Evolutionary conservation across 2,113 vertebrate genomes (phyloP), one percentile per base, ranked within the genome.

Genomic region (Seriola quinqueradiata): DNA sequence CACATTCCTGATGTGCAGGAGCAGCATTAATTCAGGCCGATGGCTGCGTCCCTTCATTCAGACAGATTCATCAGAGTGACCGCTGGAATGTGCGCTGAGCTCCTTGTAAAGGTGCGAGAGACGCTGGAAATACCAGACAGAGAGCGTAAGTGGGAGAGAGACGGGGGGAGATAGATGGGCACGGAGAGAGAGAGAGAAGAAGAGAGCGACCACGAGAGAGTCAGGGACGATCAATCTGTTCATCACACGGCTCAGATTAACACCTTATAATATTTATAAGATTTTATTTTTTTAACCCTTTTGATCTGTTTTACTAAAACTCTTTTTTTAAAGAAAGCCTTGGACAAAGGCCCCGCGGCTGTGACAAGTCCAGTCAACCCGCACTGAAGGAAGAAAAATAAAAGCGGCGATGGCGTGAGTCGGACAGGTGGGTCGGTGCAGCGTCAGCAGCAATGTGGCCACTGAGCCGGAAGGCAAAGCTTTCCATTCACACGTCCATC

Each of bases 41-140:
- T 71, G 84, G 80, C 89, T 63, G 77, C 71, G 52, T 78, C 72
- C 61, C 74, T 58, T 87, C 80, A 82, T 60, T 82, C 74, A 73
- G n/a, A 79, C 81, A 74, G 85, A 85, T 75, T 88, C 73, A 87
- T 88, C 84, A 34, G 69, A 85, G 83, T 23, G 89, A 90, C 77
- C 9, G 68, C 69, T 90, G 87, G 86, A 87, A 90, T 93, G 89
- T 84, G 68, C 4, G 0, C 74, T 74, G 81, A 87, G 81, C 77
- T 89, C 83, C 84, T 84, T 75, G 84, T 77, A 73, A 86, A 92
- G 89, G 91, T 87, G 84, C 19, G 76, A 83, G 82, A 82, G 90
- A 88, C 87, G 70, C 66, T 72, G 67, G 77, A 84, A 74, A 90
- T 84, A 86, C 87, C 88, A 90, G 79, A 88, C 76, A 57, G 61